These are phyloP conservation scores for Ceramica pisi DNA, from an alignment of 2,888 invertebrate genomes.

Conservation along the genomic window DNA sequence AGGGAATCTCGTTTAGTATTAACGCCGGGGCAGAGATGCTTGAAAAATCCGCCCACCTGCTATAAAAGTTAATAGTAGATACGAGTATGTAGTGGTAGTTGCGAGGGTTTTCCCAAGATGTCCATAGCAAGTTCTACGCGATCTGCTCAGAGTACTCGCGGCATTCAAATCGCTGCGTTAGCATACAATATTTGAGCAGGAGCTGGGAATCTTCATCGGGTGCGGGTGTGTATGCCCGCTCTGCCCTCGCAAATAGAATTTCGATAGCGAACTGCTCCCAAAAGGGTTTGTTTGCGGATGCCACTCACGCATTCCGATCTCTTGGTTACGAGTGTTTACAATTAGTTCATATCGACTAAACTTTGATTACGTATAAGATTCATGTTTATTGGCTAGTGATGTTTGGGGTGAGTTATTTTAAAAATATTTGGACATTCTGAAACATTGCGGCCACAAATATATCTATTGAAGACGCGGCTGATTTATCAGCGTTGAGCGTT, in stretches of 20 bases:
- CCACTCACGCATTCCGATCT: constrained; percentile 74
- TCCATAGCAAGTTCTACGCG: constrained; percentile 68
- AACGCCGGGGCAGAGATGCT: constrained; percentile 56
- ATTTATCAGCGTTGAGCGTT: constrained; percentile 8
- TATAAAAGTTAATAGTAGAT: constrained; percentile 70
- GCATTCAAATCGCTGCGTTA: constrained; percentile 81
- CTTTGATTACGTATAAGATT: constrained; percentile 50
- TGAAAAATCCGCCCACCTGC: constrained; percentile 67
- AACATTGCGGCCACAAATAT: constrained; percentile 6
- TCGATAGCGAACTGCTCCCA: constrained; percentile 75
- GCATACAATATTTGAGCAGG: constrained; percentile 77
- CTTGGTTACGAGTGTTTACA: constrained; percentile 70
- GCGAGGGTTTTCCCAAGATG: constrained; percentile 74
- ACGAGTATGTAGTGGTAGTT: constrained; percentile 53
- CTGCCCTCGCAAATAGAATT: constrained; percentile 80
- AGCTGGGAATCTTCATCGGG: constrained; percentile 72
- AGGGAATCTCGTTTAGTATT: constrained; percentile 69
- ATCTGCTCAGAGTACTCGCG: constrained; percentile 68
- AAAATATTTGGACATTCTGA: constrained; percentile 23
- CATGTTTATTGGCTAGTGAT: constrained; percentile 17
- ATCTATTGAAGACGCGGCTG: not conserved
- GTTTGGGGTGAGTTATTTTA: constrained; percentile 15
- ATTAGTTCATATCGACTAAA: constrained; percentile 69
- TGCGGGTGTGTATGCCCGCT: constrained; percentile 66
- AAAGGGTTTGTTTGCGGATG: constrained; percentile 76